These are phyloP conservation scores for Drosophila pseudotakahashii DNA, from an alignment of 2,888 invertebrate genomes.

Conservation along the genomic window DNA sequence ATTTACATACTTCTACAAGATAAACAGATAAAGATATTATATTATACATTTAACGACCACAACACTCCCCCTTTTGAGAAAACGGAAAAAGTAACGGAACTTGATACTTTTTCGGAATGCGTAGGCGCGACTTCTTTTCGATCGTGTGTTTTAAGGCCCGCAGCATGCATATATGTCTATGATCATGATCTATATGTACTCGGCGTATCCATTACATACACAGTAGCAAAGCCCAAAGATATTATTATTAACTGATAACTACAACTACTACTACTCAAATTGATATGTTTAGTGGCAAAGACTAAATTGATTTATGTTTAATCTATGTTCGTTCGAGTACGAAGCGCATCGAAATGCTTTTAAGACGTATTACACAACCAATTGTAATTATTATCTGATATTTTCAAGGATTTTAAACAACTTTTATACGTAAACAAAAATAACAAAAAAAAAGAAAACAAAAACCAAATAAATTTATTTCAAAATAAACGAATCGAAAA, in stretches of 20 bases:
- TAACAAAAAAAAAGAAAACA: constrained; percentile 36
- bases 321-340: constrained; percentile 37
- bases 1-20: constrained; percentile 58
- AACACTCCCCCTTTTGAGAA: constrained; percentile 27
- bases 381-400: constrained; percentile 76
- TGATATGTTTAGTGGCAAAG: constrained; percentile 68
- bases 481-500: constrained; percentile 31
- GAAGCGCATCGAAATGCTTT: constrained; percentile 60
- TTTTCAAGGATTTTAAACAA: constrained; percentile 75
- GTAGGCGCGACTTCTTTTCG: constrained; percentile 11
- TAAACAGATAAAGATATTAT: constrained; percentile 40
- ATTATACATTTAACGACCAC: constrained; percentile 37
- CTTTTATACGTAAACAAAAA: constrained; percentile 73
- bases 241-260: constrained; percentile 69
- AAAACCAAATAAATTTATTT: constrained; percentile 70
- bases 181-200: constrained; percentile 66
- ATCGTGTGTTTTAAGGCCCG: constrained; percentile 48
- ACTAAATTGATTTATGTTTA: constrained; percentile 71
- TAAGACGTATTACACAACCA: constrained; percentile 63
- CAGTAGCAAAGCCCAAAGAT: constrained; percentile 76
- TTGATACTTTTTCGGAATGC: constrained; percentile 41
- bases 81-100: constrained; percentile 44
- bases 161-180: constrained; percentile 46
- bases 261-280: constrained; percentile 43
- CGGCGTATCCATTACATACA: constrained; percentile 59